Evolutionary conservation across 1,140 invertebrate species (phyloP).

Genomic region (Lepeophtheirus salmonis): DNA sequence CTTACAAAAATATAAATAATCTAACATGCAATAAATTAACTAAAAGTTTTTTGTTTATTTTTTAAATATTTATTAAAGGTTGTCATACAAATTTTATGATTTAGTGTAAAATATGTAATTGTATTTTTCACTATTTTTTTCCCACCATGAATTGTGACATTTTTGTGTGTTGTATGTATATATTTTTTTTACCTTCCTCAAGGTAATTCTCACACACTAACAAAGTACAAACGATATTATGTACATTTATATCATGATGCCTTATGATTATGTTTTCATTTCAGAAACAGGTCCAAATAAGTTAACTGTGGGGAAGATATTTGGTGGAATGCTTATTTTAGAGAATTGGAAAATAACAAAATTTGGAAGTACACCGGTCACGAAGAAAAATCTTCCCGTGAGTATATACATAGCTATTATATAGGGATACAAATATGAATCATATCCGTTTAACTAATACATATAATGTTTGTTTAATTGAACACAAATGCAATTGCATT

Average conservation of each 20-base stretch:
- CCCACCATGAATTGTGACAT: too few species aligned
- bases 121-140: too few species aligned
- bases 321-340: constrained; percentile 38
- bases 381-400: constrained; percentile 23
- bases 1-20: too few species aligned
- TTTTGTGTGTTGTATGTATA: too few species aligned
- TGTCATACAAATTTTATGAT: too few species aligned
- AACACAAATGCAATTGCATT: not conserved
- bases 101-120: too few species aligned
- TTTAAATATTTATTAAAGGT: too few species aligned
- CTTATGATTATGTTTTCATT: not conserved
- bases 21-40: too few species aligned
- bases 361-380: constrained; percentile 24
- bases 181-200: too few species aligned
- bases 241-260: not conserved
- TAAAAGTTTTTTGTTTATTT: too few species aligned
- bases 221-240: too few species aligned
- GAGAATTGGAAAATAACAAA: constrained; percentile 37
- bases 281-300: constrained; percentile 31
- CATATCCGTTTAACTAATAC: not conserved
- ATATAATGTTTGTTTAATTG: not conserved
- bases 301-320: constrained; percentile 41
- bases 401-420: constrained; percentile 16
- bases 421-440: not conserved
- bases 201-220: too few species aligned